A percentile compares a stretch with the other conserved stretches of the same genome.
These are phyloP conservation scores for Pachymerium ferrugineum DNA, from an alignment of 2,888 invertebrate species.

Conservation along the genomic window DNA sequence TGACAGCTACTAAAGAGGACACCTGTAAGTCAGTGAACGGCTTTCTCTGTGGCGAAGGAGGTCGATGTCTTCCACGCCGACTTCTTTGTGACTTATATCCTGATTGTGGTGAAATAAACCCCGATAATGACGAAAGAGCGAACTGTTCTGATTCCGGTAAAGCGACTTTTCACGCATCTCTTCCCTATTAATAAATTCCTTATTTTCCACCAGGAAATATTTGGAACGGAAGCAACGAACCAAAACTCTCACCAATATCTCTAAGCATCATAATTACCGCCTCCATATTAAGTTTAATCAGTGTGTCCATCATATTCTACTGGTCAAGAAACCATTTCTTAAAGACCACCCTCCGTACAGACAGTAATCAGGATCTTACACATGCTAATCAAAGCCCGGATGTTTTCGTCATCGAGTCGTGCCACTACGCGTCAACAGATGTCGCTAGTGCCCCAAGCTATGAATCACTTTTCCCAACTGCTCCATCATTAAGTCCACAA, in stretches of 20 bases:
- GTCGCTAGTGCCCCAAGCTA: not conserved
- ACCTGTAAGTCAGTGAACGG: not conserved
- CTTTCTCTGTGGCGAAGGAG: not conserved
- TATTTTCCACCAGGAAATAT: not conserved
- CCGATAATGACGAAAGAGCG: not conserved
- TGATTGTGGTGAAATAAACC: not conserved
- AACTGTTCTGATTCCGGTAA: conserved; percentile 18
- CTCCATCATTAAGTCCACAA: not conserved
- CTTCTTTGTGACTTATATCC: conserved; percentile 6
- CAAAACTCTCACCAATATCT: not conserved
- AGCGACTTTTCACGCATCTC: not conserved
- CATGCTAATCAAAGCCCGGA: not conserved
- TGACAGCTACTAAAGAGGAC: not conserved
- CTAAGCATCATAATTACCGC: not conserved
- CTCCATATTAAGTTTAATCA: not conserved
- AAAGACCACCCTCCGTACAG: not conserved
- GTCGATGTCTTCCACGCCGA: not conserved
- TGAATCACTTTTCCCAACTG: not conserved
- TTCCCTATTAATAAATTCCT: not conserved
- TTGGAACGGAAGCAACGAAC: not conserved
- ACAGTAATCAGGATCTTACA: not conserved
- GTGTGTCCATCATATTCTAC: not conserved
- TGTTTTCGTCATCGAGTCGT: not conserved
- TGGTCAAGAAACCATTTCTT: not conserved
- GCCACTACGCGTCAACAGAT: not conserved